Conservation (phyloP, 2,113 vertebrate species). For the Sisor rabdophorus region DNA sequence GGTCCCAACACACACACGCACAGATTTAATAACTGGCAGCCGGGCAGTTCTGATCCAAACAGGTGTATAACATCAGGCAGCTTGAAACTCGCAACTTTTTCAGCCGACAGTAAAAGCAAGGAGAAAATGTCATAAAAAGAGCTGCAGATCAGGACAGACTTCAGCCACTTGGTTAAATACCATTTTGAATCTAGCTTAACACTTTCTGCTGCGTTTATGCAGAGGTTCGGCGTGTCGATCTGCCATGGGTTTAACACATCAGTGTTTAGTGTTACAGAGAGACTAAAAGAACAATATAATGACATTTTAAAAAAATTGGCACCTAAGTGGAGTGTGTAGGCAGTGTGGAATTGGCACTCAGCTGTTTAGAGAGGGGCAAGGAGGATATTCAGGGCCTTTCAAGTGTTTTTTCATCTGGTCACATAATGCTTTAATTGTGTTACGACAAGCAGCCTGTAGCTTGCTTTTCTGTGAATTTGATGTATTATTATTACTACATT, state of each 20-base stretch:
- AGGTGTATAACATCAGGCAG: conserved; percentile 8
- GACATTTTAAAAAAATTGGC: conserved; percentile 13
- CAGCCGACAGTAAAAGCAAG: conserved; percentile 1
- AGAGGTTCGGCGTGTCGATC: not conserved
- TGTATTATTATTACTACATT: too few species aligned
- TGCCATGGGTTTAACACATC: not conserved
- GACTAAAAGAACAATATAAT: not conserved
- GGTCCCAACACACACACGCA: not conserved
- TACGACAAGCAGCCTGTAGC: too few species aligned
- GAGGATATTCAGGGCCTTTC: not conserved
- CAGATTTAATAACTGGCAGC: not conserved
- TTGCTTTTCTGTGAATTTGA: too few species aligned
- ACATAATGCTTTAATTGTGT: too few species aligned
- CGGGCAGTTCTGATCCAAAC: conserved; percentile 18
- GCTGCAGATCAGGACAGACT: conserved; percentile 17
- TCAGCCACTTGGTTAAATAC: not conserved
- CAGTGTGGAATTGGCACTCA: conserved; percentile 5
- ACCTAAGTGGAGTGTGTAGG: conserved; percentile 14
- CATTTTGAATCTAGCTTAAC: not conserved
- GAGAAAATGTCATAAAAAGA: not conserved
- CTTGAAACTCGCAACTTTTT: conserved; percentile 6
- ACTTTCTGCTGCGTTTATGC: not conserved
- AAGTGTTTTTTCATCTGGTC: not conserved
- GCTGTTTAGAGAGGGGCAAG: not conserved
- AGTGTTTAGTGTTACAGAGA: conserved; percentile 3